phyloP scores from a whole-genome alignment of 2,888 invertebrate genomes.

The Patella caerulea region DNA sequence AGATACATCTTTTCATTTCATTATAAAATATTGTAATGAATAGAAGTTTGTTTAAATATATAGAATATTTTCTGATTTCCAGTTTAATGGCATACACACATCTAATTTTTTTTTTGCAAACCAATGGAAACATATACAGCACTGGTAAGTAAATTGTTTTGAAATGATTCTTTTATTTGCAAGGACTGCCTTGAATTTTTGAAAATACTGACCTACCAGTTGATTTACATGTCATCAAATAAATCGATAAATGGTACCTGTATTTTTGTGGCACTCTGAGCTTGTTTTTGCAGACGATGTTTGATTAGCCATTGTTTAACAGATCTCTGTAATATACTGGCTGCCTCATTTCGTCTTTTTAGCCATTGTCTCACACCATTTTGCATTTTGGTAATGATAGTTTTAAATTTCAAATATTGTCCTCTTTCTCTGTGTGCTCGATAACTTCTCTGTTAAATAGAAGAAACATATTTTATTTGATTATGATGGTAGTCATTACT shows the following conservation, averaged over 20 bases:
- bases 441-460: constrained; percentile 52
- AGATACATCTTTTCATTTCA: too few species aligned
- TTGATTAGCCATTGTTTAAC: constrained; percentile 27
- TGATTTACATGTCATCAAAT: background rate
- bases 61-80: too few species aligned
- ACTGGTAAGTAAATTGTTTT: too few species aligned
- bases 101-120: too few species aligned
- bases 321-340: constrained; percentile 48
- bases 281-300: background rate
- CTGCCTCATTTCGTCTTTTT: constrained; percentile 41
- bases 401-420: constrained; percentile 42
- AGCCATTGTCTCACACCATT: constrained; percentile 37
- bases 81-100: too few species aligned
- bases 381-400: constrained; percentile 41
- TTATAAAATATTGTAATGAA: too few species aligned
- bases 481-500: too few species aligned
- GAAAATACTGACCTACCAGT: too few species aligned
- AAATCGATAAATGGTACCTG: constrained; percentile 35
- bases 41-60: too few species aligned
- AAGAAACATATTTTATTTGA: background rate
- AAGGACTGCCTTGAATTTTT: too few species aligned
- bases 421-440: constrained; percentile 44
- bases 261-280: constrained; percentile 34
- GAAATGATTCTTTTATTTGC: too few species aligned
- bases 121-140: too few species aligned